Percentiles rank a stretch among this genome's conserved stretches.
Evolutionary conservation across 2,888 invertebrate species (phyloP).

Genomic region (Elegia similella): DNA sequence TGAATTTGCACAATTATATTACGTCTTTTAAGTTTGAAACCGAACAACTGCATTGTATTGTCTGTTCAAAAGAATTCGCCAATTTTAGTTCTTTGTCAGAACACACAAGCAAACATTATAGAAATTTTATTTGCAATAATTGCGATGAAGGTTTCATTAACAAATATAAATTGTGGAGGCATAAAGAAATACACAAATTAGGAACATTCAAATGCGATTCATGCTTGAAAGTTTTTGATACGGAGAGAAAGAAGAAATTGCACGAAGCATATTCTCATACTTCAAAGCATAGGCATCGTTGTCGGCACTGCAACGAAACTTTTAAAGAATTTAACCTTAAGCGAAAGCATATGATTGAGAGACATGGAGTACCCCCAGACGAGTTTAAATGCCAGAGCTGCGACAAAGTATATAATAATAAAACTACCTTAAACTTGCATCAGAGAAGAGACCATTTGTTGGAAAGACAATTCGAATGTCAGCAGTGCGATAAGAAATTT

Average conservation of each 20-base stretch:
- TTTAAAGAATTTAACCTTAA: slow-evolving; percentile 25
- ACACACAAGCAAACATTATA: slow-evolving; percentile 44
- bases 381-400: background rate
- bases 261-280: slow-evolving; percentile 32
- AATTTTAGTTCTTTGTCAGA: slow-evolving; percentile 39
- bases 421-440: slow-evolving; percentile 43
- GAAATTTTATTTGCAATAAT: slow-evolving; percentile 40
- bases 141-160: slow-evolving; percentile 40
- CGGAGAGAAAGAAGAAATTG: slow-evolving; percentile 31
- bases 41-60: slow-evolving; percentile 32
- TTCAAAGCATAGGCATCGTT: slow-evolving; percentile 32
- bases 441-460: slow-evolving; percentile 34
- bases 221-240: slow-evolving; percentile 40
- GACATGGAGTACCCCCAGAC: slow-evolving; percentile 20
- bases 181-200: slow-evolving; percentile 26
- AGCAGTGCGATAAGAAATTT: slow-evolving; percentile 50
- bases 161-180: slow-evolving; percentile 20
- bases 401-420: slow-evolving; percentile 25
- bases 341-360: slow-evolving; percentile 25
- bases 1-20: slow-evolving; percentile 43
- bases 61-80: slow-evolving; percentile 33
- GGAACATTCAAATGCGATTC: slow-evolving; percentile 37
- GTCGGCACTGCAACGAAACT: slow-evolving; percentile 28
- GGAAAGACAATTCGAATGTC: slow-evolving; percentile 24
- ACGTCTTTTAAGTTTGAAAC: slow-evolving; percentile 49